Evolutionary conservation across 2,797 vertebrate genomes (phyloP), one percentile per base, ranked within the genome.

Genomic region (Spheniscus humboldti): DNA sequence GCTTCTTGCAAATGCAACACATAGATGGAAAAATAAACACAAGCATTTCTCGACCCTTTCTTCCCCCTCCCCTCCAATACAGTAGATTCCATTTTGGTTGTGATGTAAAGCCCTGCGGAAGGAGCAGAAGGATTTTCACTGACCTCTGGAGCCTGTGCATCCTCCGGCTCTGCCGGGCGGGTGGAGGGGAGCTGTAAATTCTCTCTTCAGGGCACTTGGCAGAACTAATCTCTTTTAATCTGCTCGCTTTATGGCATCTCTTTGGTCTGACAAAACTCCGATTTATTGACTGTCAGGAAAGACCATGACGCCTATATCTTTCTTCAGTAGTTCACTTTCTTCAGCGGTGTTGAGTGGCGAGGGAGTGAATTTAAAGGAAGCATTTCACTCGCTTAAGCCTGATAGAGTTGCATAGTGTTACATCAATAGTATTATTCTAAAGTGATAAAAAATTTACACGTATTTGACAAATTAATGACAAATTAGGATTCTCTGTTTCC

Each of bases 201-300:
- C 82, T 69, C 76, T 45, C 73, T 12, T 72, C 66, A 56, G 85
- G 77, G 72, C 76, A 52, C 92, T 50, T 91, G 90, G 87, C 93
- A 96, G 91, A 95, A 91, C 89, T 92, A 84, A 95, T 96, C 95
- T 95, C 79, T 57, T 95, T 78, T 91, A 94, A 91, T 91, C 95
- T 95, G 75, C 85, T 88, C 64, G 76, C 81, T 91, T 96, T 78
- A 92, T 63, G 92, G 94, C 93, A 62, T 53, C 91, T 94, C 79
- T 94, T 43, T 17, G 82, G 85, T 48, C 90, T 88, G 94, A 63
- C 85, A 93, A 9, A 92, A 25, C 37, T 23, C 85, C 2, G 7
- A 96, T 95, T 96, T 94, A 96, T 82, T 76, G 91, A 47, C 81
- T 95, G 96, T 56, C 96, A 92, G 85, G n/a, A 15, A 27, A 75